Percentiles rank a stretch among this genome's conserved stretches.
Conservation (phyloP, 2,888 invertebrate genomes). For the Cordilura impudica region DNA sequence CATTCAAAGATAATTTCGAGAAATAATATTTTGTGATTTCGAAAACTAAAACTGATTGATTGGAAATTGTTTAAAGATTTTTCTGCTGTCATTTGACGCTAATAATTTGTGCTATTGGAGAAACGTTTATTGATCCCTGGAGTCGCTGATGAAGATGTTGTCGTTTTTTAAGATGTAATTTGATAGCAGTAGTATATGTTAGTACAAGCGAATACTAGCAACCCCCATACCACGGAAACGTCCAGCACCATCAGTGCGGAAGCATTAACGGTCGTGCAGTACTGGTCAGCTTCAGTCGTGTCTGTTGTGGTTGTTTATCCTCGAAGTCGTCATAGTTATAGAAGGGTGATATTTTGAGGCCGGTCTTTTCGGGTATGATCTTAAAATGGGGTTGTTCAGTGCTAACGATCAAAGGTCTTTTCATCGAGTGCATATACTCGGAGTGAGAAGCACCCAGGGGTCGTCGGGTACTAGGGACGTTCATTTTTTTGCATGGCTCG, state of each 20-base stretch:
- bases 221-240: constrained; percentile 78
- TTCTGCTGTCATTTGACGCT: constrained; percentile 9
- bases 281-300: constrained; percentile 76
- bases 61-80: not conserved
- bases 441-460: constrained; percentile 74
- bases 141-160: constrained; percentile 51
- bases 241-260: constrained; percentile 78
- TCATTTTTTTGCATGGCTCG: constrained; percentile 78
- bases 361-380: constrained; percentile 80
- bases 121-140: constrained; percentile 51
- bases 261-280: constrained; percentile 77
- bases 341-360: constrained; percentile 80
- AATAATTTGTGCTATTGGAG: constrained; percentile 34
- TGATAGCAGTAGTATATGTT: constrained; percentile 2
- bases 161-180: not conserved
- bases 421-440: constrained; percentile 78
- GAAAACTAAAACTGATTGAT: no score
- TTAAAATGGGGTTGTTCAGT: constrained; percentile 78
- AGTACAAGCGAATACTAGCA: constrained; percentile 67
- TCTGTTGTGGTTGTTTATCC: constrained; percentile 69
- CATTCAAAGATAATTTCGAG: no score
- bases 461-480: constrained; percentile 76
- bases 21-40: no score
- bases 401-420: constrained; percentile 80
- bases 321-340: constrained; percentile 73